Base-by-base conservation (phyloP, 2,797 vertebrate genomes). In the Discoglossus pictus region DNA sequence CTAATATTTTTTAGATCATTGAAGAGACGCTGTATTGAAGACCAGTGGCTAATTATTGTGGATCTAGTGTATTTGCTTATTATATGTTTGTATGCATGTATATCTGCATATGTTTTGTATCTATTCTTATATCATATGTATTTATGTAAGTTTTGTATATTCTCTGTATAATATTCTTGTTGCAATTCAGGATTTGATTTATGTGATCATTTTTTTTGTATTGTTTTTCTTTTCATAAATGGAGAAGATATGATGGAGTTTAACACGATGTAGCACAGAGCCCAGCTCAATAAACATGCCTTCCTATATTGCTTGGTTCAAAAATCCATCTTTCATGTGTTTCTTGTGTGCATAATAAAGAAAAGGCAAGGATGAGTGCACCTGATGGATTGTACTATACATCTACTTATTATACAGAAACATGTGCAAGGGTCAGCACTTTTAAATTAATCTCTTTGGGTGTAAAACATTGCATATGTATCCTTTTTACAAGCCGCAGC, bases 401-500 rank as follows among this genome's bases (percentile, higher is more conserved):
- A 63, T 48, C 60, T 40, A 70, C 60, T 70, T 70, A 68, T 68
- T 68, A 70, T 70, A 70, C 59, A 31, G 67, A 63, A 27, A 17
- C 31, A 56, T 35, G 43, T 62, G 35, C 38, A 70, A 43, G 66
- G 67, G 67, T 70, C 67, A 63, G 67, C 67, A 62, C 60, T 70
- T 70, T 70, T 63, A 70, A 70, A 70, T 70, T 70, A 70, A 63
- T 62, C 59, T 63, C 67, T 47, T 47, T 27, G 67, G 56, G 42
- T 69, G 42, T 42, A 69, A 69, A 69, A 69, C 67, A 69, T 47
- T 69, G 67, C 59, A 56, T 62, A 69, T 55, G 55, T 70, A 70
- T 63, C 52, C 43, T 55, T 40, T 20, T 36, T 70, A 18, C 67
- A 70, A 69, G 58, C 51, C 43, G 42, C 23, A 48, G 23, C 47